Conservation (phyloP, 2,113 vertebrate species). For the Montifringilla adamsi region DNA sequence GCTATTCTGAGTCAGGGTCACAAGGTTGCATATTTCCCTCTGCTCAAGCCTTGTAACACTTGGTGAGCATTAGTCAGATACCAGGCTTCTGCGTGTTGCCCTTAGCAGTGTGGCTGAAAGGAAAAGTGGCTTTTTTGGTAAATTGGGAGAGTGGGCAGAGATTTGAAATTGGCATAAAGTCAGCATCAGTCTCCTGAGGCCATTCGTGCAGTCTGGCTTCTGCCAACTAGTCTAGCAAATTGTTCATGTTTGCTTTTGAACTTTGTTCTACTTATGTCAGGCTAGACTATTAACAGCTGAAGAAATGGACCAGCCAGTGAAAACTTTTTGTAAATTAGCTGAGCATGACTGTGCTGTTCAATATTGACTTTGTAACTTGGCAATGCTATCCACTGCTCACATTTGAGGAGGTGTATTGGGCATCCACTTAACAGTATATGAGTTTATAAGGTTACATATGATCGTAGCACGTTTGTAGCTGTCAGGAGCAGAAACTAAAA, state of each 20-base stretch:
- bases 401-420: not conserved
- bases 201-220: not conserved
- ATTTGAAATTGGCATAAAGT: not conserved
- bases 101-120: not conserved
- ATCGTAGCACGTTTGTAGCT: not conserved
- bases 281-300: not conserved
- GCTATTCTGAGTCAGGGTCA: slow-evolving; percentile 45
- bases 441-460: not conserved
- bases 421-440: not conserved
- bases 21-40: slow-evolving; percentile 56
- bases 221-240: not conserved
- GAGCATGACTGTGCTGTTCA: not conserved
- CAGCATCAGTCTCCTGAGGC: not conserved
- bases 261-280: slow-evolving; percentile 3
- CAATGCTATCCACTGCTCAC: not conserved
- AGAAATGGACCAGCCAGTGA: not conserved
- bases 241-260: slow-evolving; percentile 2
- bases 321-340: not conserved
- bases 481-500: slow-evolving; percentile 37
- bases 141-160: not conserved
- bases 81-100: not conserved
- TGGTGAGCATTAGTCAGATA: slow-evolving; percentile 4
- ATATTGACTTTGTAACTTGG: not conserved
- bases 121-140: slow-evolving; percentile 21
- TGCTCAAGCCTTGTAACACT: not conserved